Base-by-base conservation (phyloP, 1,140 invertebrate species). In the Drosophila nebulosa region DNA sequence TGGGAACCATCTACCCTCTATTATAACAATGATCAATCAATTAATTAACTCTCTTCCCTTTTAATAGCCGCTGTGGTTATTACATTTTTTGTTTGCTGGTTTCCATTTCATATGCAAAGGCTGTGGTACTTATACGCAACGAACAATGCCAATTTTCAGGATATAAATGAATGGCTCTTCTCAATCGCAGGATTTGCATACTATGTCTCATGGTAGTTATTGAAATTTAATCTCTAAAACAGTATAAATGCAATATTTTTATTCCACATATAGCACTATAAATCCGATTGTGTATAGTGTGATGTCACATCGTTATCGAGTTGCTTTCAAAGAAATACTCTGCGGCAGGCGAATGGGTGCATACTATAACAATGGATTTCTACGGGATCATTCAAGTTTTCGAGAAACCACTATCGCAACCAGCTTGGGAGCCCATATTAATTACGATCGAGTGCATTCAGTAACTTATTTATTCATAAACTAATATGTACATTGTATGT, bases 11-110 rank as follows among this genome's bases (percentile, higher is more conserved):
- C n/a, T n/a, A n/a, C n/a, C n/a, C n/a, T 6, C 2, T 27, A 27
- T 27, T 1, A 27, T 27, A 30, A 30, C 2, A 30, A 9, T n/a
- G n/a, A n/a, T n/a, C n/a, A n/a, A n/a, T 30, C 22, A 4, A 22
- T 1, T 4, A 18, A 50, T 12, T 3, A 12, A 32, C 39, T 21
- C 32, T 52, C 18, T 35, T 26, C 0, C 14, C 3, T 46, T 55
- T 74, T 39, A 50, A 55, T 93, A 99, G 98, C 97, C 79, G 97
- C 97, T 1, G 98, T 99, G 3, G 98, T 99, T 3, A 94, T 99
- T 2, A 96, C 96, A n/a, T 99, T 99, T 92, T 99, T 99, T 92
- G 92, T 98, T 1, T 99, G 97, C 92, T 99, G 98, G 97, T 97
- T 97, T 0, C 98, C 98, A 14, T 99, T 99, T 92, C 98, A 99